Conservation (phyloP, 2,888 invertebrate species). For the Drosophila siamana region DNA sequence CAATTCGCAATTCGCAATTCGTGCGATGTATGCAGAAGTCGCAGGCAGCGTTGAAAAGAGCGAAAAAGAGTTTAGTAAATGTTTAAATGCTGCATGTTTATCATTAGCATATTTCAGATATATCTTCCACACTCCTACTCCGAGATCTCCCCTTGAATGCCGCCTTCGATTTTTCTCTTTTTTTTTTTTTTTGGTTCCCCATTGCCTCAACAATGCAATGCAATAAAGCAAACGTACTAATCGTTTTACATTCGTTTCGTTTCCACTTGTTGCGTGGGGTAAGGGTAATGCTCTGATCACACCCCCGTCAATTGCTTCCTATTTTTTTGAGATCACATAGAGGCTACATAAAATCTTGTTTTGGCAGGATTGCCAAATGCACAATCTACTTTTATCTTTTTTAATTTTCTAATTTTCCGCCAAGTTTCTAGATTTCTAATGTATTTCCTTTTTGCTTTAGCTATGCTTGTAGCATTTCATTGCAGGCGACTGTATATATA, state of each 20-base stretch:
- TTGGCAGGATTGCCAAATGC: too few relatives aligned
- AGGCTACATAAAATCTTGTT: too few relatives aligned
- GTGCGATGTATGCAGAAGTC: too few relatives aligned
- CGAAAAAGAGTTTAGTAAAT: slow-evolving; percentile 22
- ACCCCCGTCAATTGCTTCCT: not conserved
- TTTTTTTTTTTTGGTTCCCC: not conserved
- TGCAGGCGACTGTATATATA: too few relatives aligned
- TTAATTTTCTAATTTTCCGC: too few relatives aligned
- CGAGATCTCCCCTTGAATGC: not conserved
- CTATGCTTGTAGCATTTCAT: too few relatives aligned
- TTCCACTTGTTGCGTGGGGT: slow-evolving; percentile 42
- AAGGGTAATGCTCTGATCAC: slow-evolving; percentile 5
- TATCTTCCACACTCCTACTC: slow-evolving; percentile 1
- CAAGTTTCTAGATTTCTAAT: too few relatives aligned
- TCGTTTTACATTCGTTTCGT: slow-evolving; percentile 30
- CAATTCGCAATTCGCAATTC: not conserved
- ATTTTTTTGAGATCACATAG: too few relatives aligned
- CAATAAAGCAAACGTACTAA: slow-evolving; percentile 20
- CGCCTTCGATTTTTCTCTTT: not conserved
- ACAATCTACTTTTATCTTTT: too few relatives aligned
- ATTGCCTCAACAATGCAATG: slow-evolving; percentile 7
- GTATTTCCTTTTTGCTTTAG: too few relatives aligned
- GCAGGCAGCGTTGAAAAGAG: not conserved
- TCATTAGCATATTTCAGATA: slow-evolving; percentile 62
- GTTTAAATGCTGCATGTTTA: slow-evolving; percentile 46